A percentile compares a stretch with the other conserved stretches of the same genome.
These are phyloP conservation scores for Zaprionus taronus DNA, from an alignment of 1,140 invertebrate species.

Conservation along the genomic window DNA sequence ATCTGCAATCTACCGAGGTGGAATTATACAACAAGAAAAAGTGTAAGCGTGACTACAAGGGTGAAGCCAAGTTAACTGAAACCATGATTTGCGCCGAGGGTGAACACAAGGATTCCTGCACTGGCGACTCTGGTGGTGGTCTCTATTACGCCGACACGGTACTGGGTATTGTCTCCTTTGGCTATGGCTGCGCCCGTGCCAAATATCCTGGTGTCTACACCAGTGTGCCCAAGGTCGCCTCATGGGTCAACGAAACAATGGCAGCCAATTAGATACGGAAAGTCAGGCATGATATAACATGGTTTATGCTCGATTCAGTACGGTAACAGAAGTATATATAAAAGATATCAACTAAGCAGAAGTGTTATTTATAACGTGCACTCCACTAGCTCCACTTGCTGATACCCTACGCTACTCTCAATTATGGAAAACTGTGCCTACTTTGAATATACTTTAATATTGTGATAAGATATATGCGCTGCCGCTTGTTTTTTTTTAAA, in stretches of 20 bases:
- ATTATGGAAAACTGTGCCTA: background rate
- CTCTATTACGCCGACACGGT: conserved; percentile 13
- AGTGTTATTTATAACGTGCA: background rate
- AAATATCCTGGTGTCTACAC: conserved; percentile 58
- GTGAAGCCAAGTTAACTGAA: conserved; percentile 31
- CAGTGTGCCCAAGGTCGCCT: background rate
- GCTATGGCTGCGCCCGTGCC: conserved; percentile 54
- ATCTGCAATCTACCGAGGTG: conserved; percentile 10
- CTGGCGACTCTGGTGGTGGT: conserved; percentile 61
- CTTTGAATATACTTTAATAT: background rate
- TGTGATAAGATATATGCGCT: background rate
- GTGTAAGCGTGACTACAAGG: conserved; percentile 16
- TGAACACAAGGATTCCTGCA: conserved; percentile 48
- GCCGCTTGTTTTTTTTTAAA: background rate
- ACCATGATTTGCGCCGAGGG: conserved; percentile 58
- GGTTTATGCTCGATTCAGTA: background rate
- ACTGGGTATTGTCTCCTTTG: conserved; percentile 60
- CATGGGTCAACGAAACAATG: conserved; percentile 35
- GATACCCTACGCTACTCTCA: background rate
- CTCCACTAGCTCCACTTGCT: background rate
- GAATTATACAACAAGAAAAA: background rate
- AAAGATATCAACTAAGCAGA: background rate
- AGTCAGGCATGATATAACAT: background rate
- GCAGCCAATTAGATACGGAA: conserved; percentile 38
- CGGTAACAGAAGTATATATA: too few species aligned